These are phyloP conservation scores for Lycaon pictus DNA, from an alignment of 2,113 vertebrate genomes.

Conservation along the genomic window DNA sequence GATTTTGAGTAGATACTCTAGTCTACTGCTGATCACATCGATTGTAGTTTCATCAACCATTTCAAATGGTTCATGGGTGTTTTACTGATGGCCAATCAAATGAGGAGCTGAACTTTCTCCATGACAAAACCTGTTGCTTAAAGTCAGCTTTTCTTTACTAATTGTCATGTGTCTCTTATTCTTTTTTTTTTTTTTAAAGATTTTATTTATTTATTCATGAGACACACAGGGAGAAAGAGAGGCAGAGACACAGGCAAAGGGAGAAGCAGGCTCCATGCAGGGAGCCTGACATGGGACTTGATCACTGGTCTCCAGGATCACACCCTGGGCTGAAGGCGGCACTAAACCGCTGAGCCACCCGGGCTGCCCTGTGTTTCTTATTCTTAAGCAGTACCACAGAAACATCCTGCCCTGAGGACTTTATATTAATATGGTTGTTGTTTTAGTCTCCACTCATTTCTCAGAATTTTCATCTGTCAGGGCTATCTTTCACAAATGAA, in stretches of 20 bases:
- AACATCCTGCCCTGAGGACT: neutral
- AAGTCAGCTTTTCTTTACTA: neutral
- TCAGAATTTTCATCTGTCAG: neutral
- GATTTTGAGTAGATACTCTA: neutral
- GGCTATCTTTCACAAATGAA: neutral
- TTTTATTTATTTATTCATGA: too few relatives aligned
- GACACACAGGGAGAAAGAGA: too few relatives aligned
- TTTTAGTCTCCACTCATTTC: neutral
- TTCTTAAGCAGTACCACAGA: neutral
- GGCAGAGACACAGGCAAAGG: too few relatives aligned
- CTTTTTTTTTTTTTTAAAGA: too few relatives aligned
- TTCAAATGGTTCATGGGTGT: neutral
- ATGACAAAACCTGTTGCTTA: neutral
- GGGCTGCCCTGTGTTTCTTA: neutral
- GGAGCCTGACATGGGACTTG: too few relatives aligned
- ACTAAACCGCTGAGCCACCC: too few relatives aligned
- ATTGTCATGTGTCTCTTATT: neutral
- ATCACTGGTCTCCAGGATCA: too few relatives aligned
- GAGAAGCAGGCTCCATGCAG: too few relatives aligned
- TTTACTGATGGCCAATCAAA: neutral
- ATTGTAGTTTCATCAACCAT: neutral
- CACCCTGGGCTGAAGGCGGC: too few relatives aligned
- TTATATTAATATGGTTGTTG: neutral
- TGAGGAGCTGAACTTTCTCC: neutral
- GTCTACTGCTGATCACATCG: neutral